Evolutionary conservation across 2,797 vertebrate species (phyloP).

Genomic region (Crenuchus spilurus): DNA sequence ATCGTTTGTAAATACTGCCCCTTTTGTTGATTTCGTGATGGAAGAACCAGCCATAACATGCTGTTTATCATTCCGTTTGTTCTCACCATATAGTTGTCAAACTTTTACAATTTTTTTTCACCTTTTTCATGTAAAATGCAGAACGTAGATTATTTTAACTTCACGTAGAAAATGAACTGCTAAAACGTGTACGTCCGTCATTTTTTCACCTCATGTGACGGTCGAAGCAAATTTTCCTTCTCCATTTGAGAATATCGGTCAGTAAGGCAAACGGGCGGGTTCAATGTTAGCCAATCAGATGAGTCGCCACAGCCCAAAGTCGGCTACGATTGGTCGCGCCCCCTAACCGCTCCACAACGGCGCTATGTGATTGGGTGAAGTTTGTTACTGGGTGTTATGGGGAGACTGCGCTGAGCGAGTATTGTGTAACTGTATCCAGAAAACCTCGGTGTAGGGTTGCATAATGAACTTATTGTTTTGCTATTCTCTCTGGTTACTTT

Average conservation of each 20-base stretch:
- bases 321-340: slow-evolving; percentile 74
- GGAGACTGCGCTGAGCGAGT: slow-evolving; percentile 45
- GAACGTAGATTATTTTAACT: not conserved
- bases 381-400: slow-evolving; percentile 72
- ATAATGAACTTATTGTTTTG: slow-evolving; percentile 36
- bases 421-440: slow-evolving; percentile 49
- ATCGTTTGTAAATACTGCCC: no score
- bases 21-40: no score
- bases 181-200: not conserved
- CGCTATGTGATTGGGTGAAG: slow-evolving; percentile 64
- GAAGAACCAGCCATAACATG: no score
- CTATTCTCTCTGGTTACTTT: not conserved
- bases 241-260: slow-evolving; percentile 69
- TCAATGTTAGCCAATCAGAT: slow-evolving; percentile 35
- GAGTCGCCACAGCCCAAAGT: slow-evolving; percentile 21
- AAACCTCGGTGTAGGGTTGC: slow-evolving; percentile 23
- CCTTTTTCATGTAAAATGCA: no score
- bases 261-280: slow-evolving; percentile 73
- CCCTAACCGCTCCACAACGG: slow-evolving; percentile 52
- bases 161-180: not conserved
- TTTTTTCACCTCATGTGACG: not conserved
- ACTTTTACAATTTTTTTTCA: no score
- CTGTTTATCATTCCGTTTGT: no score
- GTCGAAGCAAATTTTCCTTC: slow-evolving; percentile 15
- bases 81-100: no score